These are phyloP conservation scores for Aspidoscelis tigris DNA, from an alignment of 2,113 vertebrate genomes.

Conservation along the genomic window DNA sequence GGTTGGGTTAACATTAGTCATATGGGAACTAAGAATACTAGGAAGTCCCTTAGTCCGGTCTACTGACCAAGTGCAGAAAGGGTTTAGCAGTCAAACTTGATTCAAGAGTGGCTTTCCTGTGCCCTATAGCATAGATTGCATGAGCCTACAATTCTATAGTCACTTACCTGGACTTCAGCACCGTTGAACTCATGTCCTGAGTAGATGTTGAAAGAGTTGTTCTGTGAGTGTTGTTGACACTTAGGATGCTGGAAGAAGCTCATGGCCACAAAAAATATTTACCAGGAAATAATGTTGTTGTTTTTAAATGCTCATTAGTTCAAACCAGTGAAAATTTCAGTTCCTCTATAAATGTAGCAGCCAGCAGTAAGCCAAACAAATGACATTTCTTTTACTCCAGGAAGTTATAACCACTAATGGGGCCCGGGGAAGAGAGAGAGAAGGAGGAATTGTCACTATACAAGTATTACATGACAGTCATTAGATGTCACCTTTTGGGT, in stretches of 20 bases:
- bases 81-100: too few species aligned
- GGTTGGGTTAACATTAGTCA: too few species aligned
- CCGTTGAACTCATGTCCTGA: not conserved
- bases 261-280: conserved; percentile 20
- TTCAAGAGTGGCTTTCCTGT: too few species aligned
- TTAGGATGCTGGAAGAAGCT: conserved; percentile 28
- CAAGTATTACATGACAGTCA: conserved; percentile 43
- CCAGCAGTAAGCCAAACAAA: conserved; percentile 61
- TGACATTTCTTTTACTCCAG: conserved; percentile 61
- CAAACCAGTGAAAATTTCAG: conserved; percentile 62
- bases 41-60: too few species aligned
- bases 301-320: conserved; percentile 56
- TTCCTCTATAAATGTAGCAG: conserved; percentile 71
- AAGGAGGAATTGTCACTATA: conserved; percentile 10
- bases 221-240: not conserved
- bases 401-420: conserved; percentile 52
- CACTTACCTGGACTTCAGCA: not conserved
- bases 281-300: conserved; percentile 56
- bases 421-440: not conserved
- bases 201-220: not conserved
- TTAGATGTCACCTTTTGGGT: not conserved
- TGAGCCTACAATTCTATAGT: too few species aligned
- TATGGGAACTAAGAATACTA: too few species aligned
- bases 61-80: too few species aligned
- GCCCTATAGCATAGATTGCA: not conserved